Evolutionary conservation across 1,140 invertebrate genomes (phyloP), one percentile per base, ranked within the genome.

Genomic region (Macrotrachela quadricornifera): DNA sequence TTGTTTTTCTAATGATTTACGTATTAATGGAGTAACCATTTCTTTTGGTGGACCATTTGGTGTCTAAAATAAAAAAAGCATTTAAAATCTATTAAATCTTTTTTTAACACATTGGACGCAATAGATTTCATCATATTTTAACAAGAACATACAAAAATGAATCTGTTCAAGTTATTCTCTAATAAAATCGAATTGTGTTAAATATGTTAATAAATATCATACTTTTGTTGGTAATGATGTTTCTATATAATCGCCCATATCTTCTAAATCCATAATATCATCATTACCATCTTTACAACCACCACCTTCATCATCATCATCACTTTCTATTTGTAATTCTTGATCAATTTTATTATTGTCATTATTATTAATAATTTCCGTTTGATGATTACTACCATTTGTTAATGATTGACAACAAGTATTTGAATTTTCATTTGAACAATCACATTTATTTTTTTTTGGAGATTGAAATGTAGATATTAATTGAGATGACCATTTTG

Each of bases 1-100:
- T 64, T 79, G 77, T 62, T 78, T 79, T 48, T 76, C 74, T 6
- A 79, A 61, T 30, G 73, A 66, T 60, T 74, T 64, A 43, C 72
- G 61, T 12, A 79, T 56, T 18, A 67, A 56, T 14, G 75, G 73
- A 6, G 77, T 78, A 6, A 78, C 70, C 77, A 79, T 78, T 59
- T 77, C 75, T 56, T 70, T 67, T 6, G 62, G 58, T 43, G 21
- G 56, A 55, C 21, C 21, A 4, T 30, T 30, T 4, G 21, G 21
- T 30, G 21, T 30, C 21, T 30, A 30, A 4, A 30, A 30, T 4
- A 30, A 30, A 30, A 30, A 8, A 30, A 30, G n/a, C n/a, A n/a
- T n/a, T n/a, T n/a, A n/a, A n/a, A n/a, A n/a, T n/a, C n/a, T n/a
- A n/a, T n/a, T n/a, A n/a, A n/a, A n/a, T n/a, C n/a, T n/a, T n/a